A percentile compares a stretch with the other conserved stretches of the same genome.
phyloP scores from a whole-genome alignment of 2,113 vertebrate genomes.

The Semicossyphus pulcher region DNA sequence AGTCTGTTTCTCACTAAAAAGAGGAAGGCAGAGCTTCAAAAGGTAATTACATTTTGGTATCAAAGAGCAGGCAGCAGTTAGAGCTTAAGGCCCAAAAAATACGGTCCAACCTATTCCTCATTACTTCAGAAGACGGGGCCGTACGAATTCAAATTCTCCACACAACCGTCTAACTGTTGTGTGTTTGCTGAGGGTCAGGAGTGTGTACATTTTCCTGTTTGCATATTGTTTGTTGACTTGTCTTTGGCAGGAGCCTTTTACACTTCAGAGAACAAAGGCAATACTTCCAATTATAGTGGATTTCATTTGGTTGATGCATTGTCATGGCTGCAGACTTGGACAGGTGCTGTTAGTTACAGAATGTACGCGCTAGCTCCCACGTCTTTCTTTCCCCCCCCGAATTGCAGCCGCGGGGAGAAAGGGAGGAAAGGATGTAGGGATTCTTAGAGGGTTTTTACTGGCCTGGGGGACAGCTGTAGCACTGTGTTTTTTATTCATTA shows the following conservation, averaged over 20 bases:
- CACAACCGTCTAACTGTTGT: not conserved
- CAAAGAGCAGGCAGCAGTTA: constrained; percentile 65
- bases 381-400: constrained; percentile 2
- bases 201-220: constrained; percentile 44
- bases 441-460: constrained; percentile 54
- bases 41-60: constrained; percentile 76
- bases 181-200: constrained; percentile 39
- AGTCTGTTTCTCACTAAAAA: constrained; percentile 51
- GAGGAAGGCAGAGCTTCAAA: constrained; percentile 62
- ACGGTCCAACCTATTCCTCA: constrained; percentile 49
- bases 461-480: constrained; percentile 58
- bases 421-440: constrained; percentile 1
- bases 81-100: constrained; percentile 53
- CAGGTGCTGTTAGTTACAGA: constrained; percentile 71
- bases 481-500: constrained; percentile 76
- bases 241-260: constrained; percentile 54
- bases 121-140: constrained; percentile 32
- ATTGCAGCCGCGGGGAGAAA: not conserved
- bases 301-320: constrained; percentile 77
- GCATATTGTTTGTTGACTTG: constrained; percentile 68
- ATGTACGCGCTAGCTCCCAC: constrained; percentile 26
- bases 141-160: not conserved
- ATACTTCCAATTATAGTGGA: constrained; percentile 66
- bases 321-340: constrained; percentile 62
- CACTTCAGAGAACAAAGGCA: constrained; percentile 68